phyloP scores from a whole-genome alignment of 2,797 vertebrate species.

The Crenuchus spilurus region DNA sequence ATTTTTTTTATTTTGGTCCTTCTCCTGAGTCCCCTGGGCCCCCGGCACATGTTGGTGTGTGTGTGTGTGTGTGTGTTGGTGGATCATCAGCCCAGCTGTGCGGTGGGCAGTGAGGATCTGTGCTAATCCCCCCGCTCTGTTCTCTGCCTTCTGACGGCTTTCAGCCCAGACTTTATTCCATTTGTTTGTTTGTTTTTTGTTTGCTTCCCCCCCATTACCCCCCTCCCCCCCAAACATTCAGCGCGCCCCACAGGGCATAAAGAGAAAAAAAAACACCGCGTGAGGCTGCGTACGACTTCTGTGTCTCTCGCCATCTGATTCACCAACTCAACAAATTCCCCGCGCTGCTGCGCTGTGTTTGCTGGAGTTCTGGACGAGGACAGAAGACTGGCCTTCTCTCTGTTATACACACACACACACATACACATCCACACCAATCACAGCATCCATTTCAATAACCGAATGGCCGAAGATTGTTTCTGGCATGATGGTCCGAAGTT shows the following conservation, averaged over 20 bases:
- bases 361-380: conserved; percentile 40
- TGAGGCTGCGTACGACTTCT: conserved; percentile 47
- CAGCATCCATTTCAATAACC: conserved; percentile 30
- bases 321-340: conserved; percentile 33
- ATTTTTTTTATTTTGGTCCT: conserved; percentile 35
- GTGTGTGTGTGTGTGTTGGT: no score
- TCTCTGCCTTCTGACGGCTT: conserved; percentile 72
- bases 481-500: conserved; percentile 30
- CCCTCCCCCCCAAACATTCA: conserved; percentile 53
- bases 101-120: conserved; percentile 83
- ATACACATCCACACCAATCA: conserved; percentile 21
- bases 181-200: conserved; percentile 81
- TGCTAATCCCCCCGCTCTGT: conserved; percentile 83
- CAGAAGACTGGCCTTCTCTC: conserved; percentile 35
- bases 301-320: conserved; percentile 58
- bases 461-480: background rate
- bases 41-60: conserved; percentile 78
- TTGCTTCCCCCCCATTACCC: conserved; percentile 65
- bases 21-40: conserved; percentile 66
- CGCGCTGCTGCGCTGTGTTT: conserved; percentile 28
- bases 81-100: conserved; percentile 89
- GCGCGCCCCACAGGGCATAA: conserved; percentile 65
- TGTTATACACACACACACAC: conserved; percentile 20
- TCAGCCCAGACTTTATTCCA: conserved; percentile 79
- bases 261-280: conserved; percentile 51